phyloP scores from a whole-genome alignment of 2,113 vertebrate genomes.

The Morone chrysops region DNA sequence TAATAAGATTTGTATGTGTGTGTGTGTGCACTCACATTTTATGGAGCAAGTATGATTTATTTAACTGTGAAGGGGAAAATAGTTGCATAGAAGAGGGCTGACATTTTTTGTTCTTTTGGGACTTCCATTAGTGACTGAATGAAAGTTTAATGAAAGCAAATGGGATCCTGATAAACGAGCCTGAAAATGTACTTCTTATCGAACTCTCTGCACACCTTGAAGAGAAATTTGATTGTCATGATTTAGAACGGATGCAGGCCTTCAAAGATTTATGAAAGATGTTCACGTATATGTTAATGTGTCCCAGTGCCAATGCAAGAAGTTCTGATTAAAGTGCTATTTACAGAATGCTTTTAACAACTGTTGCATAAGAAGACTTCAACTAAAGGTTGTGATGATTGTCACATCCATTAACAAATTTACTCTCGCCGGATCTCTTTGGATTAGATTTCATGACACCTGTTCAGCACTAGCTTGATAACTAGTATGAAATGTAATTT shows the following conservation, averaged over 20 bases:
- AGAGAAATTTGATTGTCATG: not conserved
- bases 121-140: slow-evolving; percentile 22
- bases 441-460: not conserved
- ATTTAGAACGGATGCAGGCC: not conserved
- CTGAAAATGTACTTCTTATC: slow-evolving; percentile 17
- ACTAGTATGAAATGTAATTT: not conserved
- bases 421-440: not conserved
- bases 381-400: not conserved
- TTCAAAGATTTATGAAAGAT: not conserved
- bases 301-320: not conserved
- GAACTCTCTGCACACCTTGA: not conserved
- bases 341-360: not conserved
- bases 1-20: slow-evolving; percentile 31
- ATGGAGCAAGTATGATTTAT: slow-evolving; percentile 7
- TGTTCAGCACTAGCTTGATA: not conserved
- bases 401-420: not conserved
- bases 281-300: not conserved
- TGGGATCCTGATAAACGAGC: not conserved
- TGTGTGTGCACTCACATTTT: not conserved
- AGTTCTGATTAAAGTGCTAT: not conserved
- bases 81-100: not conserved
- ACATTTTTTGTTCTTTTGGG: slow-evolving; percentile 18
- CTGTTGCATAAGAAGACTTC: not conserved
- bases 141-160: slow-evolving; percentile 31
- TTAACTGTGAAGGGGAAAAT: slow-evolving; percentile 2